These are phyloP conservation scores for Tympanoctomys barrerae DNA, from an alignment of 2,797 vertebrate genomes.

Conservation along the genomic window DNA sequence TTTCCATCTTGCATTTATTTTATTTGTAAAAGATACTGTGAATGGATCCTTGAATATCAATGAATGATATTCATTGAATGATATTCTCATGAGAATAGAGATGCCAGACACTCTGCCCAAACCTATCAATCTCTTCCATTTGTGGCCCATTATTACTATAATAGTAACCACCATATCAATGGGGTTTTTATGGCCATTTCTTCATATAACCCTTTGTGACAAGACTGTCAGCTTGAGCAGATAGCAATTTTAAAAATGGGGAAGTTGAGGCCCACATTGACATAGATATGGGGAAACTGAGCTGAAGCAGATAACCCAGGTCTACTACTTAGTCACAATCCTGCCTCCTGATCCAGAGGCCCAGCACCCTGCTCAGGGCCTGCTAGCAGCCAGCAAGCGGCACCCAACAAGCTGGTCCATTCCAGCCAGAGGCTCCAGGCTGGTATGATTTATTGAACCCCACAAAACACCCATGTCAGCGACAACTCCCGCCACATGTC, in stretches of 20 bases:
- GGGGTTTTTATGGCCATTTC: background rate
- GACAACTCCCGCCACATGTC: slow-evolving; percentile 87
- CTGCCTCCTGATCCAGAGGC: background rate
- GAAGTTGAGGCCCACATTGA: slow-evolving; percentile 36
- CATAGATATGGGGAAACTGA: background rate
- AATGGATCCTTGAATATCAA: background rate
- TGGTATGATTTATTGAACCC: slow-evolving; percentile 87
- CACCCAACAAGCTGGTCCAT: slow-evolving; percentile 67
- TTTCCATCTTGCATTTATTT: background rate
- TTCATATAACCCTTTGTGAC: background rate
- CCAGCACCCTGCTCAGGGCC: background rate
- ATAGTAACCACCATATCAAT: background rate
- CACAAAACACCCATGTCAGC: slow-evolving; percentile 88
- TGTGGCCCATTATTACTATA: background rate
- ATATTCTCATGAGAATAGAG: slow-evolving; percentile 12
- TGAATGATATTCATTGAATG: background rate
- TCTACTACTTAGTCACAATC: background rate
- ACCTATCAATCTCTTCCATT: background rate
- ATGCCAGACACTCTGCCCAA: background rate
- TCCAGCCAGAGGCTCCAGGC: slow-evolving; percentile 77
- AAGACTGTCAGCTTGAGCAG: background rate
- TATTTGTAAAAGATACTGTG: background rate
- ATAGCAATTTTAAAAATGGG: slow-evolving; percentile 33
- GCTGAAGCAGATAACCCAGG: background rate
- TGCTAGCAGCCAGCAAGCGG: slow-evolving; percentile 41